Base-by-base conservation (phyloP, 2,113 vertebrate genomes). In the Taxidea taxus region DNA sequence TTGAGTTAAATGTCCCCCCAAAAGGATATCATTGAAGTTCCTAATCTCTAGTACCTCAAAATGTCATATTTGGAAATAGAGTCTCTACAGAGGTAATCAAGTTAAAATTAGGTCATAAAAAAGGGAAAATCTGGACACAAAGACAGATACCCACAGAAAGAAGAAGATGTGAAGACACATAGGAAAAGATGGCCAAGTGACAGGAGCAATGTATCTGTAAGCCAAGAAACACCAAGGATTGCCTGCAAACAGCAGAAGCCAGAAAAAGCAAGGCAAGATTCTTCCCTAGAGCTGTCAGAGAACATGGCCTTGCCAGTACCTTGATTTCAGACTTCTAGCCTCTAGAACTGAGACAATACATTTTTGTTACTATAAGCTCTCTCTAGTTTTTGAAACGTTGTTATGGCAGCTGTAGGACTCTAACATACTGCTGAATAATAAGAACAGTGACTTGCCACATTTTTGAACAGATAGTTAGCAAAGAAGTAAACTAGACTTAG, bases 391-490 rank as follows among this genome's bases (percentile, higher is more conserved):
- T 60, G 86, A 25, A 34, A 62, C 15, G 47, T 62, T 81, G 29
- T 81, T 44, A 75, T 4, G 13, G 39, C 1, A 16, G 10, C 27
- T 21, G 25, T 27, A 11, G n/a, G 18, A 84, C 70, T 72, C 42
- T 27, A 72, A 42, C 9, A 29, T 13, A 7, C 3, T 29, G 39
- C 29, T 58, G 8, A 85, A 51, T 37, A 51, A 37, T 37, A 86
- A 72, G n/a, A 75, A 37, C 10, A 23, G 42, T 91, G 44, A 58
- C 34, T n/a, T 58, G 3, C 34, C 49, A 72, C n/a, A 47, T 83
- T 66, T 97, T 86, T 91, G 12, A 94, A 54, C 13, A 83, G 89
- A 72, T 29, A 58, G n/a, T 81, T 74, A 92, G 16, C n/a, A 80
- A 44, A 74, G 42, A 80, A 74, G n/a, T 87, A 80, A 85, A 75